Evolutionary conservation across 2,888 invertebrate genomes (phyloP).

Genomic region (Sarcophaga variegata): DNA sequence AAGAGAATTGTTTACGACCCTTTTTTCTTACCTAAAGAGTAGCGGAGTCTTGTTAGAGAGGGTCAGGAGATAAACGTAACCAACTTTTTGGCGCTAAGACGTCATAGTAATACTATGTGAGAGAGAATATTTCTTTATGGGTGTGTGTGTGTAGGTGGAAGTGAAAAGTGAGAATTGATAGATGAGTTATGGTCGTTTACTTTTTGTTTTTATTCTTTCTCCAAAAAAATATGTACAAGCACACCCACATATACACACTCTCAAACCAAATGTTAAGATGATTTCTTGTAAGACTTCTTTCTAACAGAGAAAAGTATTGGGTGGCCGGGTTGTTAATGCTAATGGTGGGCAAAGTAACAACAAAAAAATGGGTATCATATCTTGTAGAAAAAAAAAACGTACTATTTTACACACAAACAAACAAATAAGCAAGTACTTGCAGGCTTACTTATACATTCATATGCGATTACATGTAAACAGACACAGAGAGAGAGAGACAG

Average conservation of each 20-base stretch:
- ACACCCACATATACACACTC: too few relatives aligned
- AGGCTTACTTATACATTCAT: constrained; percentile 38
- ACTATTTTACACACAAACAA: constrained; percentile 56
- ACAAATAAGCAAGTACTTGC: constrained; percentile 35
- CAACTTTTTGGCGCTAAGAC: constrained; percentile 66
- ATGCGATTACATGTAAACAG: constrained; percentile 66
- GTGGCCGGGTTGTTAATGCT: background rate
- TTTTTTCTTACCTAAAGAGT: background rate
- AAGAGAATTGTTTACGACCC: constrained; percentile 43
- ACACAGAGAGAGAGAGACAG: constrained; percentile 30
- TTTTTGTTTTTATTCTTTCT: constrained; percentile 48
- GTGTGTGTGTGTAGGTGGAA: constrained; percentile 38
- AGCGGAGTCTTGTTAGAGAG: background rate
- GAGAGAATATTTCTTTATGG: constrained; percentile 36
- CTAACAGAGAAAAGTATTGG: background rate
- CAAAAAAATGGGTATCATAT: constrained; percentile 54
- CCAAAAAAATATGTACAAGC: constrained; percentile 29
- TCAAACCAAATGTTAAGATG: constrained; percentile 61
- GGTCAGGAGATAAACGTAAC: background rate
- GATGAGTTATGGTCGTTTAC: constrained; percentile 79
- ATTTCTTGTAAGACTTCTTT: constrained; percentile 70
- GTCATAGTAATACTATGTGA: constrained; percentile 20
- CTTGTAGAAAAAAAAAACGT: constrained; percentile 26
- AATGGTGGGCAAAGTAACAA: background rate
- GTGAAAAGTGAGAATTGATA: constrained; percentile 80